Base-by-base conservation (phyloP, 1,140 invertebrate species). In the Chlorops oryzae region DNA sequence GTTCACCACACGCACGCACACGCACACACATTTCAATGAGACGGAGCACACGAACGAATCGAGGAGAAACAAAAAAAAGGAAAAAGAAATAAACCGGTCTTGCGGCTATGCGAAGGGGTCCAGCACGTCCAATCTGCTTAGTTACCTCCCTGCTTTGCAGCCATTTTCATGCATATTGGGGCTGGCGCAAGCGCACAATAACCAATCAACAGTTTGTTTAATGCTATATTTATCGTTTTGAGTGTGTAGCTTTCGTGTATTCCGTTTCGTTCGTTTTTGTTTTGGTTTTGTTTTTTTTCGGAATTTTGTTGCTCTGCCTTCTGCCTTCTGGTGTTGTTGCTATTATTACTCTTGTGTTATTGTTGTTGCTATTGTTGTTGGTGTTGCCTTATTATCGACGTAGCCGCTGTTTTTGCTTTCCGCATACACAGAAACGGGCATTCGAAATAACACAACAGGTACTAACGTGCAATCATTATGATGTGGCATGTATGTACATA, bases 201-300 rank as follows among this genome's bases (percentile, higher is more conserved):
- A 52, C 67, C 67, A 70, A 70, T 70, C 67, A 70, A 65, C 67
- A 65, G 64, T 65, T 70, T 67, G 47, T 50, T 54, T 47, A n/a
- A n/a, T n/a, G n/a, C n/a, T n/a, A n/a, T n/a, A n/a, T n/a, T n/a
- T n/a, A n/a, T n/a, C n/a, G n/a, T n/a, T 13, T 24, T 20, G 23
- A 38, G 35, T 15, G 17, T 25, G 9, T 21, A 28, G 17, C 45
- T 47, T 12, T n/a, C 34, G n/a, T n/a, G n/a, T n/a, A n/a, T 47
- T 13, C 21, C 28, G n/a, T 15, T 32, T 15, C 15, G 9, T 9
- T 9, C 28, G 28, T 32, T 9, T 9, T 32, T 9, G 28, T 10
- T 32, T 32, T 32, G 28, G 28, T 9, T 10, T 9, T 15, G 28
- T 9, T 10, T 15, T 32, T 15, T 32, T 15, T 32, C 28, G 28